A percentile compares a stretch with the other conserved stretches of the same genome.
phyloP scores from a whole-genome alignment of 2,113 vertebrate species.

The Pholis gunnellus region DNA sequence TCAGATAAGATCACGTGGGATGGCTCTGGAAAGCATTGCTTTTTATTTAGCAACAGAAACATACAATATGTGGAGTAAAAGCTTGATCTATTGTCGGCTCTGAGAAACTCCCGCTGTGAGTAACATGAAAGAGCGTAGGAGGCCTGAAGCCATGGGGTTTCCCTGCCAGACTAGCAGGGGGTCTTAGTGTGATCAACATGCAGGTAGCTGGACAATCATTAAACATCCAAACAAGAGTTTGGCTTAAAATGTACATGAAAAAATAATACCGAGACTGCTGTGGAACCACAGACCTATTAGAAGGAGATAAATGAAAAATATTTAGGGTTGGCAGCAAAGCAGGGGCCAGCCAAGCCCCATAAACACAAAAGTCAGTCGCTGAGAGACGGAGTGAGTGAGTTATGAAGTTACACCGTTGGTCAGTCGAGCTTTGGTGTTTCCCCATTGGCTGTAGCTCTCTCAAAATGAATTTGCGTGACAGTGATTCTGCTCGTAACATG shows the following conservation, averaged over 20 bases:
- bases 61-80: neutral
- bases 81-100: neutral
- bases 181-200: conserved; percentile 30
- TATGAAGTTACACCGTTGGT: neutral
- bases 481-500: too few relatives aligned
- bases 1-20: neutral
- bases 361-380: neutral
- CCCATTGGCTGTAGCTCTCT: neutral
- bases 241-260: neutral
- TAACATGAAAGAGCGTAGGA: conserved; percentile 18
- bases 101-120: conserved; percentile 20
- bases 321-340: neutral
- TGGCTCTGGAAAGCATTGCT: neutral
- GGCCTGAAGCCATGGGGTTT: conserved; percentile 2
- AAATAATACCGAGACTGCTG: neutral
- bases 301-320: neutral
- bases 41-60: conserved; percentile 23
- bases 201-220: conserved; percentile 34
- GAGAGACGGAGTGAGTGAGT: neutral
- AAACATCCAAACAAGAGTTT: conserved; percentile 5
- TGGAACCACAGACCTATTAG: neutral
- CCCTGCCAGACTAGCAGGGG: conserved; percentile 11
- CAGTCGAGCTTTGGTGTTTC: neutral
- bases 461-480: neutral
- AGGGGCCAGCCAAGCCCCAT: neutral